Base-by-base conservation (phyloP, 2,113 vertebrate genomes). In the Pachypanchax playfairii region DNA sequence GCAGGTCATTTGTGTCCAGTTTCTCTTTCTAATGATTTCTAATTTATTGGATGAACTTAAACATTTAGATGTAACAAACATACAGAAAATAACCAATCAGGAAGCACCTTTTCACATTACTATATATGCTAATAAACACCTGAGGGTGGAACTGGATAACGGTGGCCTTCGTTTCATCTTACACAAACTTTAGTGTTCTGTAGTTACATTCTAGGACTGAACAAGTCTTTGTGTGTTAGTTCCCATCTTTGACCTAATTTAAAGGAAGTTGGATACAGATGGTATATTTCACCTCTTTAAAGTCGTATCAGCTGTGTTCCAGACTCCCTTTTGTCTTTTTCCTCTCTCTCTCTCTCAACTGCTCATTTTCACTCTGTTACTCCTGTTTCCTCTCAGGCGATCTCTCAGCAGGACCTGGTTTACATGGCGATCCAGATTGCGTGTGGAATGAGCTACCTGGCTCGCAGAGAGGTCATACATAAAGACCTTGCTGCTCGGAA, bases 381-480 rank as follows among this genome's bases (percentile, higher is more conserved):
- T 26, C 71, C 67, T 6, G 6, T 65, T 74, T 69, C 65, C 70
- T 80, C 44, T 64, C 89, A 99, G 97, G 96, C 97, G 0, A 92
- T 99, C 84, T 99, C 97, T 80, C 97, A 99, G 54, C 97, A 99
- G 82, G 97, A 99, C 77, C 85, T 99, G 80, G 97, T 99, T 4
- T 96, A 98, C 62, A 99, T 99, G 96, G 97, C 96, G 33, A 98
- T 99, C 84, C 97, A 99, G 92, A 97, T 99, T 8, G 94, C 97
- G 48, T 99, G 97, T 77, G 98, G 97, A 24, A 99, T 99, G 98
- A 99, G 98, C 90, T 99, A 99, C 74, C 87, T 99, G 89, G 93
- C 98, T 60, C 90, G 97, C 68, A 79, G 98, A 66, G 98, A 99
- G 91, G 97, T 99, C 81, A 98, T 99, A 69, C 98, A 99, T 87